Base-by-base conservation (phyloP, 2,113 vertebrate genomes). In the Rutilus rutilus region DNA sequence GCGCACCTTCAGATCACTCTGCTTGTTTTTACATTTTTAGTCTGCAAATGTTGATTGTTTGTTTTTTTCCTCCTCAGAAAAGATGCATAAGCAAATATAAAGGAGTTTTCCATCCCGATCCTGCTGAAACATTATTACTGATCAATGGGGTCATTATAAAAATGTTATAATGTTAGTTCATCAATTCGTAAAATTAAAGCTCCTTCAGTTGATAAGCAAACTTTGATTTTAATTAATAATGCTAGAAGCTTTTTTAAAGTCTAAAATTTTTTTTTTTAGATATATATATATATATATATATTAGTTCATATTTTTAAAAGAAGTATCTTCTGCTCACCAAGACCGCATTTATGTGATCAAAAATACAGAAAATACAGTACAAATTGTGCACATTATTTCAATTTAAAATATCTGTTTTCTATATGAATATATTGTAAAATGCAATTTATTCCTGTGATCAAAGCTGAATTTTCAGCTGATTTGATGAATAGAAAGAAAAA, bases 1-100 rank as follows among this genome's bases (percentile, higher is more conserved):
- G 5, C 47, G 2, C 15, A 8, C 25, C 21, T 1, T 17, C 17
- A 64, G 64, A 45, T 23, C 4, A 30, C 0, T 1, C 5, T 0
- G 27, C 17, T 25, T 8, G 17, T 52, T 50, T 47, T 47, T 64
- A 27, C 14, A 60, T 42, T 30, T 67, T 52, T 62, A 52, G 57
- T 64, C 57, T 52, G 73, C n/a, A 62, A 64, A 80, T 80, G 59
- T 80, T 64, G 47, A n/a, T 0, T 71, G 67, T 71, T 60, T 17
- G 77, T 19, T 57, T 39, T 42, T 54, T 74, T 12, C 17, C n/a
- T 71, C 19, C 39, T 77, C 25, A 54, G 54, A 77, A 84, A 30
- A 84, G 12, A 84, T 2, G 11, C 3, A 64, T 36, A 67, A 78
- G 65, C 67, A 76, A 27, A 69, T 0, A 7, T 9, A 30, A 27